Conservation (phyloP, 2,888 invertebrate species). For the Molorchus minor region DNA sequence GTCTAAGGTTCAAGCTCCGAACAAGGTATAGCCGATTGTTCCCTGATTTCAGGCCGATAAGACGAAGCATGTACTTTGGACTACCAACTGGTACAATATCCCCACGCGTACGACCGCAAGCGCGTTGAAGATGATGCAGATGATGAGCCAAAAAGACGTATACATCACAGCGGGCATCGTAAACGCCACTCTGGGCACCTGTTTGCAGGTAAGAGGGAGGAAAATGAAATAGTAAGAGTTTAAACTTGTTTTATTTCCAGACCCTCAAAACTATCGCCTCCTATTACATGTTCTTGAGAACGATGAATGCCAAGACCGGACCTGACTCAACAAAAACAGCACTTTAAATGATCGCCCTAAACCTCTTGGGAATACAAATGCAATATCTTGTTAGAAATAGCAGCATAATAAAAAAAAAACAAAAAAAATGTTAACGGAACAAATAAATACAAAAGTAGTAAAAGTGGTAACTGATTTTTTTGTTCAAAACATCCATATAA, state of each 20-base stretch:
- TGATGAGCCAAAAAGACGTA: background rate
- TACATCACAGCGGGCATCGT: conserved; percentile 3
- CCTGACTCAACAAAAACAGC: background rate
- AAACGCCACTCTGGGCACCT: background rate
- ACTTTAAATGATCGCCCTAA: background rate
- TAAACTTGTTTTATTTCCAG: conserved; percentile 2
- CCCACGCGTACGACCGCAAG: background rate
- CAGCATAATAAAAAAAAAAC: background rate
- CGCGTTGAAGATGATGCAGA: background rate
- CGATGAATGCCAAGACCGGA: background rate
- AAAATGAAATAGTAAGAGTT: background rate
- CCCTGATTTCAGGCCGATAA: conserved; percentile 16
- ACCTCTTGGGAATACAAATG: too few species aligned
- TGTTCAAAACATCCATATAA: background rate
- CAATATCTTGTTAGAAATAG: background rate
- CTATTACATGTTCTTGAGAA: conserved; percentile 19
- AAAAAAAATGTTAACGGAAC: background rate
- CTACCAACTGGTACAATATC: conserved; percentile 6
- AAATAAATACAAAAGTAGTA: background rate
- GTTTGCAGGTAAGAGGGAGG: background rate
- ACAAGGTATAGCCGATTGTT: background rate
- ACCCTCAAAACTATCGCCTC: conserved; percentile 6
- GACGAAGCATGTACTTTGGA: background rate
- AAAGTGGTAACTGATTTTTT: background rate
- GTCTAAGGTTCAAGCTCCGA: too few species aligned